These are phyloP conservation scores for Pristionchus arcanus DNA, from an alignment of 2,888 invertebrate species.

Conservation along the genomic window DNA sequence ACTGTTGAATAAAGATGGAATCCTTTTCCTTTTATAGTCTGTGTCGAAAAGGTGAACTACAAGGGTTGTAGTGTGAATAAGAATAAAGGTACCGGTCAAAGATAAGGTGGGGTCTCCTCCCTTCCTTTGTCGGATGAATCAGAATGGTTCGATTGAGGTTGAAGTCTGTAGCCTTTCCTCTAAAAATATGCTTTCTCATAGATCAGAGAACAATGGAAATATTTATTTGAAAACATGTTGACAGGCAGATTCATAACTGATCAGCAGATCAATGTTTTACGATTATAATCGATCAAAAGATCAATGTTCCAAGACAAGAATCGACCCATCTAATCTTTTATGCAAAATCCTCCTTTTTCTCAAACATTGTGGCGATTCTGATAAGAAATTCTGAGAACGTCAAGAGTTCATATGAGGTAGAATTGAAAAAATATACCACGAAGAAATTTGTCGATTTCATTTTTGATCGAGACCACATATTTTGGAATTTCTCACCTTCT, in stretches of 20 bases:
- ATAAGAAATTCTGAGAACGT: constrained; percentile 34
- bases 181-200: neutral
- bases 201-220: neutral
- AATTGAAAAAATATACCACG: too few species aligned
- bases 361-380: constrained; percentile 10
- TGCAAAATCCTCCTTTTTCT: neutral
- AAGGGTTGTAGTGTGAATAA: constrained; percentile 18
- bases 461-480: too few species aligned
- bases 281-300: neutral
- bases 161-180: neutral
- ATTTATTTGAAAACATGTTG: neutral
- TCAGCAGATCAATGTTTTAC: neutral
- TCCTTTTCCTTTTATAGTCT: neutral
- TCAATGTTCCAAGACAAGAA: neutral
- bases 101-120: constrained; percentile 14
- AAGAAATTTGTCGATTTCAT: too few species aligned
- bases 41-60: neutral
- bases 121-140: neutral
- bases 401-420: neutral
- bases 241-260: neutral
- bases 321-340: neutral
- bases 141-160: neutral
- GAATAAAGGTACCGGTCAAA: neutral
- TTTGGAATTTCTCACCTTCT: too few species aligned
- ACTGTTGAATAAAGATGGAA: constrained; percentile 15